Evolutionary conservation across 2,888 invertebrate genomes (phyloP).

Genomic region (Lochmaea capreae): DNA sequence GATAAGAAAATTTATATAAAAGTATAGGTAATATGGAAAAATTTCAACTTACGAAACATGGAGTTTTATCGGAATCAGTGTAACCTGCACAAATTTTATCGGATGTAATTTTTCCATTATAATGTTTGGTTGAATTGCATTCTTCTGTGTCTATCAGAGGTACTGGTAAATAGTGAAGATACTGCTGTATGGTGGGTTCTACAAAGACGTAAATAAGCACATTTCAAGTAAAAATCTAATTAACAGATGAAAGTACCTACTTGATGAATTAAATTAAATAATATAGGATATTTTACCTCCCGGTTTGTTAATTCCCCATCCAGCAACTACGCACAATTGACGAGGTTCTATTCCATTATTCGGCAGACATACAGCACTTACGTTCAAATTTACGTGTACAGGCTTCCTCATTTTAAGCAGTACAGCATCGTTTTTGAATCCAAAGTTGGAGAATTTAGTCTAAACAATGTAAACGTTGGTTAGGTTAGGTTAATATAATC

Average conservation of each 20-base stretch:
- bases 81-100: conserved; percentile 73
- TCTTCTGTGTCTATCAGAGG: conserved; percentile 68
- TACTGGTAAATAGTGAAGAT: conserved; percentile 69
- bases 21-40: too few species aligned
- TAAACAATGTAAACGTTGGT: conserved; percentile 43
- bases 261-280: too few species aligned
- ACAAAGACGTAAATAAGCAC: too few species aligned
- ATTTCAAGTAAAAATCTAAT: background rate
- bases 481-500: conserved; percentile 15
- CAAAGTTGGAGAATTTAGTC: conserved; percentile 70
- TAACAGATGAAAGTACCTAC: background rate
- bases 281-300: conserved; percentile 59
- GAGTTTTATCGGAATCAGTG: conserved; percentile 69
- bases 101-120: conserved; percentile 69
- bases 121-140: conserved; percentile 74
- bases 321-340: conserved; percentile 70
- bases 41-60: conserved; percentile 70
- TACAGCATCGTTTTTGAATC: conserved; percentile 71
- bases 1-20: too few species aligned
- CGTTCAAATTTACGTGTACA: conserved; percentile 67
- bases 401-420: conserved; percentile 69
- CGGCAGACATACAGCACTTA: conserved; percentile 72
- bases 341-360: conserved; percentile 65
- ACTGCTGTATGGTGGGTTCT: conserved; percentile 67
- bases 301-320: conserved; percentile 70